A percentile compares a stretch with the other conserved stretches of the same genome.
Conservation (phyloP, 1,140 invertebrate genomes). For the Manduca sexta region DNA sequence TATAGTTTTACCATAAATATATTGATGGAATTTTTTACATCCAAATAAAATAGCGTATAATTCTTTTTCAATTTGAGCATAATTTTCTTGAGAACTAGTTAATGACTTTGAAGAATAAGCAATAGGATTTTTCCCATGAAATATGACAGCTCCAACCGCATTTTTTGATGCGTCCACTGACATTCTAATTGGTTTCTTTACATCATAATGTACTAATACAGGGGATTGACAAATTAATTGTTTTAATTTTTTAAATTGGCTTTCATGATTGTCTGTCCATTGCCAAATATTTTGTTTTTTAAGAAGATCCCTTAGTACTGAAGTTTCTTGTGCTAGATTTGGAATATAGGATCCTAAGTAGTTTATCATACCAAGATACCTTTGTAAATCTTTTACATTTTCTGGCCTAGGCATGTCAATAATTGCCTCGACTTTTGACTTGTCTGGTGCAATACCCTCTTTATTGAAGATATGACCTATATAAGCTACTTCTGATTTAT, state of each 20-base stretch:
- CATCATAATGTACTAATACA: background rate
- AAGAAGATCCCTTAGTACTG: background rate
- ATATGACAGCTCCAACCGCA: conserved; percentile 7
- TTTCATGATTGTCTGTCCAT: background rate
- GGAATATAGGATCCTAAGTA: background rate
- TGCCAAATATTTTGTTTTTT: background rate
- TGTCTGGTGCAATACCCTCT: background rate
- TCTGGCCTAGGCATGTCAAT: background rate
- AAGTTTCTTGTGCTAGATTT: background rate
- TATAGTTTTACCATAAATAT: conserved; percentile 15
- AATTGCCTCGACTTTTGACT: background rate
- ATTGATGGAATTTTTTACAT: conserved; percentile 16
- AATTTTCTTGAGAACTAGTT: conserved; percentile 2
- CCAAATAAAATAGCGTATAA: conserved; percentile 9
- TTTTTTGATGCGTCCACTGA: conserved; percentile 4
- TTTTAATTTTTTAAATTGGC: background rate
- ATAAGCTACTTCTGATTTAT: too few species aligned
- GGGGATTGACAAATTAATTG: background rate
- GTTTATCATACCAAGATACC: background rate
- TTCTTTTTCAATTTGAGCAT: conserved; percentile 14
- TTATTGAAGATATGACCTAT: background rate
- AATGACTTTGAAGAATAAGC: conserved; percentile 8
- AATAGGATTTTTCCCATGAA: conserved; percentile 9
- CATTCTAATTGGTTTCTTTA: background rate
- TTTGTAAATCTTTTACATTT: background rate